Percentiles rank a stretch among this genome's conserved stretches.
phyloP scores from a whole-genome alignment of 1,140 invertebrate genomes.

The Campoletis sonorensis region DNA sequence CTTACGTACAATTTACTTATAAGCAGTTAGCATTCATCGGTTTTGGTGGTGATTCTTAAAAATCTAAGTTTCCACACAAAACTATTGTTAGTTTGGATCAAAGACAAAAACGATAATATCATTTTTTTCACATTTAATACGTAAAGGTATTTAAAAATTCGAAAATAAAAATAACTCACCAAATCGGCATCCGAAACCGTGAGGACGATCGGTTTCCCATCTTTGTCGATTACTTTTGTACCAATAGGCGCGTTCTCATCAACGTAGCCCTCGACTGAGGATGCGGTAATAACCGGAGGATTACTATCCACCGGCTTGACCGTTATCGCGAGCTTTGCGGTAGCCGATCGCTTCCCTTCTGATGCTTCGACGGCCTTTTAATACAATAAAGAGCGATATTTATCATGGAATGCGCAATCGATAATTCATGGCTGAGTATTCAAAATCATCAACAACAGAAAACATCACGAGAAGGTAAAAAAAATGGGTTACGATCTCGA shows the following conservation, averaged over 20 bases:
- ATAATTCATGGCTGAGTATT: neutral
- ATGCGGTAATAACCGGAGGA: slow-evolving; percentile 86
- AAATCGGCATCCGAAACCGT: slow-evolving; percentile 89
- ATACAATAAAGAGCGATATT: neutral
- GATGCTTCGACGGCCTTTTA: slow-evolving; percentile 88
- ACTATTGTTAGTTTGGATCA: too few relatives aligned
- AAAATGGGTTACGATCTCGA: too few relatives aligned
- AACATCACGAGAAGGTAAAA: too few relatives aligned
- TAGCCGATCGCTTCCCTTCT: slow-evolving; percentile 85
- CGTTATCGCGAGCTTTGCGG: slow-evolving; percentile 87
- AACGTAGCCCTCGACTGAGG: slow-evolving; percentile 86
- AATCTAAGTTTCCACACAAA: too few relatives aligned
- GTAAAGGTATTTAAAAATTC: slow-evolving; percentile 11
- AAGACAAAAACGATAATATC: neutral
- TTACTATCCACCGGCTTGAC: slow-evolving; percentile 91
- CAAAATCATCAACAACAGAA: too few relatives aligned
- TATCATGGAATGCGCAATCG: neutral
- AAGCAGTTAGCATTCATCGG: too few relatives aligned
- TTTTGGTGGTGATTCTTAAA: too few relatives aligned
- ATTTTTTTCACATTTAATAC: neutral
- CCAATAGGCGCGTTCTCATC: slow-evolving; percentile 91
- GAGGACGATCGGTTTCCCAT: slow-evolving; percentile 82
- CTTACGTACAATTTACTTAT: too few relatives aligned
- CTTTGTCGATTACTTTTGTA: slow-evolving; percentile 85
- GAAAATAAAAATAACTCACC: slow-evolving; percentile 76